phyloP scores from a whole-genome alignment of 1,140 invertebrate species.

The Oedothorax gibbosus region DNA sequence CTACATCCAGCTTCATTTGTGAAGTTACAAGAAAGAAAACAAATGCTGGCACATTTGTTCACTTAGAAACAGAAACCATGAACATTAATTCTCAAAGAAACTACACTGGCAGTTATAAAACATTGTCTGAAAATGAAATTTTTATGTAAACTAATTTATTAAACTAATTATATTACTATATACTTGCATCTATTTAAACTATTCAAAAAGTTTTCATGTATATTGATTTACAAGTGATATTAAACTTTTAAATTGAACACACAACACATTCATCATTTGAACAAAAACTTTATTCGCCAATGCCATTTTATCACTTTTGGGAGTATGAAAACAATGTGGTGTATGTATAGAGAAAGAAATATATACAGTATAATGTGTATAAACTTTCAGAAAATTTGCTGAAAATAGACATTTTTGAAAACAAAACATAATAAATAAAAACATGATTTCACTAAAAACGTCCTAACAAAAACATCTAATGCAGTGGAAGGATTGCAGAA shows the following conservation, averaged over 20 bases:
- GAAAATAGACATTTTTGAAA: constrained; percentile 47
- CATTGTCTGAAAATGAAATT: too few species aligned
- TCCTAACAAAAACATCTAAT: constrained; percentile 49
- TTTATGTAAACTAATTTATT: too few species aligned
- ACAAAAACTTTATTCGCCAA: constrained; percentile 42
- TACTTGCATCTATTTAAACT: too few species aligned
- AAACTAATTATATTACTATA: too few species aligned
- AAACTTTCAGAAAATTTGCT: constrained; percentile 42
- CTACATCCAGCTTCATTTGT: not conserved
- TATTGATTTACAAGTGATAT: too few species aligned
- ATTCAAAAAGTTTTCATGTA: too few species aligned
- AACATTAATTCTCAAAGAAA: too few species aligned
- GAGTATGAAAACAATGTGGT: constrained; percentile 18
- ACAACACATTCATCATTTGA: not conserved
- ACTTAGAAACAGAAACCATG: too few species aligned
- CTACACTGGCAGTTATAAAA: too few species aligned
- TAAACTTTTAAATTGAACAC: too few species aligned
- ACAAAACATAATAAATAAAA: constrained; percentile 53
- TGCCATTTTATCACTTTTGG: constrained; percentile 34
- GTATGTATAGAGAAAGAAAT: constrained; percentile 19
- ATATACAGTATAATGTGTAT: constrained; percentile 42
- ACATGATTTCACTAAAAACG: constrained; percentile 31
- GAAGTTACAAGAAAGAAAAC: constrained; percentile 25
- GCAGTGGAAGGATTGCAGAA: constrained; percentile 1
- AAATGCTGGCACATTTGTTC: constrained; percentile 4